These are phyloP conservation scores for Xiphorhynchus erythropygius DNA, from an alignment of 2,797 vertebrate genomes.

Conservation along the genomic window DNA sequence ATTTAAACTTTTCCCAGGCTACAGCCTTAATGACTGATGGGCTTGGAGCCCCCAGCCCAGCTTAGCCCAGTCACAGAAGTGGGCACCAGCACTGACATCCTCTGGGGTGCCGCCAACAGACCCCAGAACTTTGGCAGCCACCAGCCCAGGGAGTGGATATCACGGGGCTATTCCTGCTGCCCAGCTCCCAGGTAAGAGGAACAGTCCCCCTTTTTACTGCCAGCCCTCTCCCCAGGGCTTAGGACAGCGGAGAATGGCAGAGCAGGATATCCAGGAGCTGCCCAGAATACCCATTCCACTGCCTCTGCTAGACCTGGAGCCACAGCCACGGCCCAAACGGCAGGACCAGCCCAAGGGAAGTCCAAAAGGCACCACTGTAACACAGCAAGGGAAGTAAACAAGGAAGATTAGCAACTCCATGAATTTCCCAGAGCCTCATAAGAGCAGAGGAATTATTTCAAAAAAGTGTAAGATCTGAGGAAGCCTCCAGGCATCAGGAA, in stretches of 20 bases:
- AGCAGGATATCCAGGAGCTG: background rate
- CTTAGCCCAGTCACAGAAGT: background rate
- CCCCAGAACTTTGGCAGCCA: background rate
- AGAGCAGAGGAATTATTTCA: background rate
- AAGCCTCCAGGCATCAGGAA: background rate
- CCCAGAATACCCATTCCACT: background rate
- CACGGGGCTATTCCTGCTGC: background rate
- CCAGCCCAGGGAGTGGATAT: background rate
- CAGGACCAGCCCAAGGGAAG: background rate
- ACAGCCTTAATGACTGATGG: background rate
- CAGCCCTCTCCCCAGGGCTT: background rate
- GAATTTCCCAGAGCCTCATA: background rate
- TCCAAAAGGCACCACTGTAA: background rate
- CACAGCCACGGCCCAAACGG: background rate
- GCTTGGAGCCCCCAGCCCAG: background rate
- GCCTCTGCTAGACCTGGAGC: background rate
- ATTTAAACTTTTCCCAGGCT: background rate
- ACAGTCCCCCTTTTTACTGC: background rate
- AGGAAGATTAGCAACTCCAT: background rate
- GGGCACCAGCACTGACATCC: background rate
- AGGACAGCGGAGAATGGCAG: background rate
- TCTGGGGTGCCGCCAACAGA: background rate
- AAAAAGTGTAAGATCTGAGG: background rate
- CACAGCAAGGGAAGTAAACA: rapidly evolving
- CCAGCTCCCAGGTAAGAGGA: background rate